Conservation (phyloP, 1,140 invertebrate species). For the Drosophila ohnishii region DNA sequence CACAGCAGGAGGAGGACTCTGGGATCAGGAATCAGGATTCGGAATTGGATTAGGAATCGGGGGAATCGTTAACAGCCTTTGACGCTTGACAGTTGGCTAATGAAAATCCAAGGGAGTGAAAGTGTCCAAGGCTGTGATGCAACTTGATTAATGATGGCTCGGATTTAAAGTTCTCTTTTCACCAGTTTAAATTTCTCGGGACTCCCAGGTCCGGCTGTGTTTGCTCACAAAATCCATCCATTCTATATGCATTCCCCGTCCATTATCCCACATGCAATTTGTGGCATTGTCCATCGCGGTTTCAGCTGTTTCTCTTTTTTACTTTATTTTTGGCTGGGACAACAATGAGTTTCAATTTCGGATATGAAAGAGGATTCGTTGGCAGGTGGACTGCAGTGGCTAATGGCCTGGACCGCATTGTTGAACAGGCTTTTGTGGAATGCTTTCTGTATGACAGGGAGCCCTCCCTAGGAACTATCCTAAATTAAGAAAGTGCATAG, state of each 20-base stretch:
- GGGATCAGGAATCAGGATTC: constrained; percentile 14
- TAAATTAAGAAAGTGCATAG: constrained; percentile 57
- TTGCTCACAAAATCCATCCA: constrained; percentile 24
- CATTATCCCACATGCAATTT: constrained; percentile 44
- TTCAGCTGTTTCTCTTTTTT: constrained; percentile 24
- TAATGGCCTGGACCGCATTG: constrained; percentile 34
- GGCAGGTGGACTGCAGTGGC: constrained; percentile 28
- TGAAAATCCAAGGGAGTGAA: constrained; percentile 57
- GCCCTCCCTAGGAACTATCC: constrained; percentile 21
- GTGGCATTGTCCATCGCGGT: constrained; percentile 36
- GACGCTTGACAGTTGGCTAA: constrained; percentile 69
- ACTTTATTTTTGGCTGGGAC: constrained; percentile 21
- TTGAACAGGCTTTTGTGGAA: constrained; percentile 16
- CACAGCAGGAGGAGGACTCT: constrained; percentile 13
- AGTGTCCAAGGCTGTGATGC: constrained; percentile 36
- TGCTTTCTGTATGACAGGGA: not conserved
- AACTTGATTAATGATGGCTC: constrained; percentile 55
- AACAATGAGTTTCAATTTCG: constrained; percentile 47
- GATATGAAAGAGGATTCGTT: constrained; percentile 25
- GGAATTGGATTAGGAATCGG: constrained; percentile 8
- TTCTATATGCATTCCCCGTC: constrained; percentile 32
- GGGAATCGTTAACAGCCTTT: constrained; percentile 39
- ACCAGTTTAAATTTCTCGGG: constrained; percentile 51
- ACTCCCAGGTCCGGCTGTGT: constrained; percentile 9
- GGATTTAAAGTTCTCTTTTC: constrained; percentile 19